Evolutionary conservation across 2,113 vertebrate genomes (phyloP), one percentile per base, ranked within the genome.

Genomic region (Phyllopteryx taeniolatus): DNA sequence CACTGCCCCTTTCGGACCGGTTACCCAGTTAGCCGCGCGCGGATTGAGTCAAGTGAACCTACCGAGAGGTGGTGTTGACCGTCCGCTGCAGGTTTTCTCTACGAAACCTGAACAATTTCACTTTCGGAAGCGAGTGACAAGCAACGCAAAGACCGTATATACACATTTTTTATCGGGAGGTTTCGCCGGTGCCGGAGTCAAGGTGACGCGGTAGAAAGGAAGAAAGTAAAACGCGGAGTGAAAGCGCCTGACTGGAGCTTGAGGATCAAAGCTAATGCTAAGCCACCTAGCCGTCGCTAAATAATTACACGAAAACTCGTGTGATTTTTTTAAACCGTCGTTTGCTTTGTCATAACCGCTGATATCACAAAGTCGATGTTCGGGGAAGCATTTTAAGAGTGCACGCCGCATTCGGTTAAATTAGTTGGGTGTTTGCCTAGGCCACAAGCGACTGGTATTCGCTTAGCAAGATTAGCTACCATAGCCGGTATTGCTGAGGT

Each of bases 41-140:
- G 88, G 88, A 90, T 86, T 83, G 87, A 91, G 86, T 86, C 88
- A 85, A 91, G 88, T 72, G 85, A 87, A 81, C 75, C 86, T 87
- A 89, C 82, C 86, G 85, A 81, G 86, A 89, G 87, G 88, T 87
- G 87, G 90, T 87, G 81, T 85, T 85, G 89, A 88, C 86, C 80
- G 70, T 86, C 86, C 88, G 88, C 82, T 73, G 86, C 86, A 80
- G 89, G 90, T 89, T 92, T 88, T 89, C 83, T 76, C 3, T 31
- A 72, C 68, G 84, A 87, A 92, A 89, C 85, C 88, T 86, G 81
- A 75, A 77, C 63, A 74, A 77, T 78, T 39, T 1, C 47, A 75
- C 72, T 80, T 87, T 68, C 35, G 46, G 46, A 77, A 77, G 81
- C 70, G 39, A 79, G 70, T 85, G 88, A 88, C 91, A 90, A 61